phyloP scores from a whole-genome alignment of 1,140 invertebrate species.

The Sminthurinus signatus region DNA sequence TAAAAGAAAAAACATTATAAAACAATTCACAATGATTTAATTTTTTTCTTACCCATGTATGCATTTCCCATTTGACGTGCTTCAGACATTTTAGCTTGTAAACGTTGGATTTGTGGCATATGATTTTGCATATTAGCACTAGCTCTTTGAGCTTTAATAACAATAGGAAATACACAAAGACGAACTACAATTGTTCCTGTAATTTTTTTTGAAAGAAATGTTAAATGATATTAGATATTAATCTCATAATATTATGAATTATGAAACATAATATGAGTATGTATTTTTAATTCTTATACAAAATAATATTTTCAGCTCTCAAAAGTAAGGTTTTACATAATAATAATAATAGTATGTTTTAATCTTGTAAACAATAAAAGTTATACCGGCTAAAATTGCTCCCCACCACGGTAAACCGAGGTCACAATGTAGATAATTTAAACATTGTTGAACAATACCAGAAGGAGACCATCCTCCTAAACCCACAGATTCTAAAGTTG shows the following conservation, averaged over 20 bases:
- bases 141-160: slow-evolving; percentile 70
- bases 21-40: no score
- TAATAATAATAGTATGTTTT: slow-evolving; percentile 11
- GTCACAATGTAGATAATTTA: slow-evolving; percentile 74
- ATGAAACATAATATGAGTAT: slow-evolving; percentile 2
- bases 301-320: background rate
- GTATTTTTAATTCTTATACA: background rate
- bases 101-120: slow-evolving; percentile 67
- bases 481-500: slow-evolving; percentile 56
- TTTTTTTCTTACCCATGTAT: slow-evolving; percentile 56
- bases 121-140: slow-evolving; percentile 69
- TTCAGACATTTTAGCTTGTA: slow-evolving; percentile 75
- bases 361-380: slow-evolving; percentile 3
- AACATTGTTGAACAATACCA: slow-evolving; percentile 66
- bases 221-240: background rate
- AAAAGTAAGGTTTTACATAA: background rate
- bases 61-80: slow-evolving; percentile 71
- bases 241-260: background rate
- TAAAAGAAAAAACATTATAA: no score
- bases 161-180: slow-evolving; percentile 69
- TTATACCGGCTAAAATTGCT: slow-evolving; percentile 63
- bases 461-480: slow-evolving; percentile 66
- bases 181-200: slow-evolving; percentile 71
- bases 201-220: no score
- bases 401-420: slow-evolving; percentile 83